phyloP scores from a whole-genome alignment of 64 coral and sea anemone genomes.

The Montipora capricornis region DNA sequence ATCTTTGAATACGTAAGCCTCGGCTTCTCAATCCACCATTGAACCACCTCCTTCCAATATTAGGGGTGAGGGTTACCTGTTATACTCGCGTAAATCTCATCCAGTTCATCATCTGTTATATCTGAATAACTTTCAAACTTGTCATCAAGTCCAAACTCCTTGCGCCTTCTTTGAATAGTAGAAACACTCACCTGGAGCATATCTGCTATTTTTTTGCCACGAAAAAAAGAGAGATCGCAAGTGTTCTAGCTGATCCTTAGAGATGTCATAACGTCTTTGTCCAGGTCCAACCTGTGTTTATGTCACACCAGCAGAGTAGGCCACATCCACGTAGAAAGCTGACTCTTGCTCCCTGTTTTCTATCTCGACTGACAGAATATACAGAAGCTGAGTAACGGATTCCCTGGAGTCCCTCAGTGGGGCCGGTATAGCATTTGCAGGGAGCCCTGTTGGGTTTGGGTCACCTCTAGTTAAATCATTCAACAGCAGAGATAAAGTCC shows the following conservation, averaged over 20 bases:
- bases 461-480: background rate
- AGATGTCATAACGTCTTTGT: background rate
- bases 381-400: background rate
- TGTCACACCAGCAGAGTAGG: constrained; percentile 55
- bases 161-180: constrained; percentile 4
- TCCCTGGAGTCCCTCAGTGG: constrained; percentile 43
- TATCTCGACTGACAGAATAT: background rate
- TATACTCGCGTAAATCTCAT: too few relatives aligned
- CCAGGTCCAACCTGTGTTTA: constrained; percentile 13
- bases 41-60: too few relatives aligned
- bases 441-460: too few relatives aligned
- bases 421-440: constrained; percentile 29
- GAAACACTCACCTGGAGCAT: constrained; percentile 34
- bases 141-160: too few relatives aligned
- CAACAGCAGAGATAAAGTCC: constrained; percentile 26
- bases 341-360: constrained; percentile 13
- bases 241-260: background rate
- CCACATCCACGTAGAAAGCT: constrained; percentile 18
- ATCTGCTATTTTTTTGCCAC: constrained; percentile 73
- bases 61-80: too few relatives aligned
- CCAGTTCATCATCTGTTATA: too few relatives aligned
- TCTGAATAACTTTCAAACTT: too few relatives aligned
- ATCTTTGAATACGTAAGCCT: too few relatives aligned
- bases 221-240: constrained; percentile 69
- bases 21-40: too few relatives aligned